Conservation (phyloP, 2,113 vertebrate genomes). For the Himantopus leucocephalus region DNA sequence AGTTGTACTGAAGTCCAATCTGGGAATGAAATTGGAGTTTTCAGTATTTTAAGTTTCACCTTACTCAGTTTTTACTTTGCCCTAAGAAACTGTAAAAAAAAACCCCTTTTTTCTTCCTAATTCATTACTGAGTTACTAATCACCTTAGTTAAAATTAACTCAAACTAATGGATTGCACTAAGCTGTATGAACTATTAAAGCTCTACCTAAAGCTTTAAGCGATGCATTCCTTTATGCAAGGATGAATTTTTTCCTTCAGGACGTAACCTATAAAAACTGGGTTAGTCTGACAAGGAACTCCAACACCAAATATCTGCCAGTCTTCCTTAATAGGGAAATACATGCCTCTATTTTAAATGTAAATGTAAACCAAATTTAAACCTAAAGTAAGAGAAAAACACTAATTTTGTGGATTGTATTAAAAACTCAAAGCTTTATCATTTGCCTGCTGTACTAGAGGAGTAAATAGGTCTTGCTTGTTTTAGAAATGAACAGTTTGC, state of each 20-base stretch:
- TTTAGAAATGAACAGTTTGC: not conserved
- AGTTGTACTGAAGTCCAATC: not conserved
- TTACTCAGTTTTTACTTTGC: not conserved
- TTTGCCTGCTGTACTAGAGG: not conserved
- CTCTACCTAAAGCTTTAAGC: not conserved
- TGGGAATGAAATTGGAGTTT: not conserved
- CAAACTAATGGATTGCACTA: not conserved
- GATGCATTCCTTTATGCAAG: constrained; percentile 2
- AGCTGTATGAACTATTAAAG: not conserved
- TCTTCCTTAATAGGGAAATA: not conserved
- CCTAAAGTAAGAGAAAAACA: not conserved
- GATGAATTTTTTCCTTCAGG: not conserved
- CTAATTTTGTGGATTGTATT: not conserved
- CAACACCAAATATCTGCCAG: not conserved
- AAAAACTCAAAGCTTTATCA: not conserved
- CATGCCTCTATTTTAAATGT: not conserved
- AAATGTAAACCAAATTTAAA: not conserved
- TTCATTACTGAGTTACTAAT: not conserved
- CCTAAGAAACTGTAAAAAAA: not conserved
- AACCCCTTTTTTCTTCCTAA: not conserved
- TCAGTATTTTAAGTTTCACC: not conserved
- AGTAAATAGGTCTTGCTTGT: not conserved
- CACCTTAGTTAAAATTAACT: constrained; percentile 32
- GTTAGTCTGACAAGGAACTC: not conserved
- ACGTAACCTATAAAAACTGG: not conserved